Conservation (phyloP, 2,888 invertebrate genomes). For the Diaphora mendica region DNA sequence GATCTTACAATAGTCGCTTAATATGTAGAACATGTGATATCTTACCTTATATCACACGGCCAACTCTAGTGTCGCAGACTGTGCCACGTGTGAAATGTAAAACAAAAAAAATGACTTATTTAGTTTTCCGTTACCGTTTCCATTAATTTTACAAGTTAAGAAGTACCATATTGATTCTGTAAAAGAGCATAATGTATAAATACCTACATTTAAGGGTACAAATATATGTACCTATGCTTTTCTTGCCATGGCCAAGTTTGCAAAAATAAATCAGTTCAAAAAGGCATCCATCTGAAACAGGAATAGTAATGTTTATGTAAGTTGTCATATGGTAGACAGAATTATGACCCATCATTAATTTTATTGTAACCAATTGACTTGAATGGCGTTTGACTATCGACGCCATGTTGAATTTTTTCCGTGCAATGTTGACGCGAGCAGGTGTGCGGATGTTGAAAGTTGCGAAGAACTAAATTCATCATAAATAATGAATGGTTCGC, state of each 20-base stretch:
- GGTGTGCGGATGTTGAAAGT: constrained; percentile 73
- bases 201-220: background rate
- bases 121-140: no score
- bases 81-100: no score
- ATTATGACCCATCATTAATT: constrained; percentile 72
- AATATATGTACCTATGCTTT: background rate
- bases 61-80: no score
- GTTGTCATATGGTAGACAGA: constrained; percentile 60
- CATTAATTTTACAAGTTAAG: background rate
- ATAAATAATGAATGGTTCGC: constrained; percentile 67
- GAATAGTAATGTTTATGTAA: constrained; percentile 57
- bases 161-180: constrained; percentile 13
- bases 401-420: constrained; percentile 57
- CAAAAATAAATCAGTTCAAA: background rate
- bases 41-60: no score
- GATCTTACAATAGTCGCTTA: no score
- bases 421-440: constrained; percentile 61
- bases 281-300: constrained; percentile 42
- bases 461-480: constrained; percentile 67
- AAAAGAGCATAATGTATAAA: background rate
- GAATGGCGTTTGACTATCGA: constrained; percentile 69
- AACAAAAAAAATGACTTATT: no score
- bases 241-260: background rate
- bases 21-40: no score
- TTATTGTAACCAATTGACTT: constrained; percentile 79